phyloP scores from a whole-genome alignment of 2,797 vertebrate genomes.

The Pagetopsis macropterus region DNA sequence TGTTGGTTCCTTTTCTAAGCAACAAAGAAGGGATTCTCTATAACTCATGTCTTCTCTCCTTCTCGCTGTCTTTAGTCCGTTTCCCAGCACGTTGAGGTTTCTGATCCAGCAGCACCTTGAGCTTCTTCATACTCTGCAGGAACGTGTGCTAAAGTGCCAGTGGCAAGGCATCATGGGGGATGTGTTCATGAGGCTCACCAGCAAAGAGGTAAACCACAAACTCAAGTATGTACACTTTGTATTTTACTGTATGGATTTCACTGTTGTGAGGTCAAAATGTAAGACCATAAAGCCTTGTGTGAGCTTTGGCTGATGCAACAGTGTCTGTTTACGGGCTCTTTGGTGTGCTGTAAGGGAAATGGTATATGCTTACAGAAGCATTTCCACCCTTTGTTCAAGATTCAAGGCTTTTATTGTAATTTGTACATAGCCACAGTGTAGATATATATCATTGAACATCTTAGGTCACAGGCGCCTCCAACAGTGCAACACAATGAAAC shows the following conservation, averaged over 20 bases:
- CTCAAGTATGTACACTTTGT: neutral
- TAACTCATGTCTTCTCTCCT: neutral
- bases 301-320: neutral
- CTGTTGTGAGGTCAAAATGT: neutral
- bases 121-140: constrained; percentile 93
- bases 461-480: too few species aligned
- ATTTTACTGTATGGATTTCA: neutral
- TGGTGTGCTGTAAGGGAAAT: neutral
- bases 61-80: constrained; percentile 81
- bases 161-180: constrained; percentile 97
- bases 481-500: too few species aligned
- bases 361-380: neutral
- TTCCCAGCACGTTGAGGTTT: constrained; percentile 93
- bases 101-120: constrained; percentile 96
- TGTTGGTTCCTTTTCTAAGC: too few species aligned
- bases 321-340: neutral
- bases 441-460: too few species aligned
- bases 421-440: too few species aligned
- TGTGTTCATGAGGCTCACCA: constrained; percentile 94
- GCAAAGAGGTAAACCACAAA: constrained; percentile 87
- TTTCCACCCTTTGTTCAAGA: too few species aligned
- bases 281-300: neutral
- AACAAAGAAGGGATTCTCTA: too few species aligned
- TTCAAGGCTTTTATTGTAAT: too few species aligned
- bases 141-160: constrained; percentile 92